phyloP scores from a whole-genome alignment of 2,888 invertebrate species.

The Dorcus parallelipipedus region DNA sequence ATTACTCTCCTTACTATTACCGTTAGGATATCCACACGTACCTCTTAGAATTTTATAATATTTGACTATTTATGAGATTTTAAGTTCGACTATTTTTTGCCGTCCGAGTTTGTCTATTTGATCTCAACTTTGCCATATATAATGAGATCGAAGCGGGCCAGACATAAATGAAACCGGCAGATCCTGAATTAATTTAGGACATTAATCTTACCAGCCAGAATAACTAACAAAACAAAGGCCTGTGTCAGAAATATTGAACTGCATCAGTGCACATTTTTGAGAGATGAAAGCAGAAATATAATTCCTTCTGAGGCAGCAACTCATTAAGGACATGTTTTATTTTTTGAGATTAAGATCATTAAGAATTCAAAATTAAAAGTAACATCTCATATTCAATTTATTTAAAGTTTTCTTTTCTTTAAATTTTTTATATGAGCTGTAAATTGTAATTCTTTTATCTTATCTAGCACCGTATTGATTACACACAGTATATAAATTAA shows the following conservation, averaged over 20 bases:
- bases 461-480: no score
- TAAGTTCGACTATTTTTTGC: slow-evolving; percentile 3
- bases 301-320: no score
- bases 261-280: slow-evolving; percentile 15
- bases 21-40: neutral
- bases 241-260: slow-evolving; percentile 20
- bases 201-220: slow-evolving; percentile 28
- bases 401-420: no score
- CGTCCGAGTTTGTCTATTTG: slow-evolving; percentile 10
- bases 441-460: no score
- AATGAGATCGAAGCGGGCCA: slow-evolving; percentile 20
- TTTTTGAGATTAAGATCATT: no score
- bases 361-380: no score
- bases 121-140: slow-evolving; percentile 15
- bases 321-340: no score
- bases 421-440: no score
- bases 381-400: no score
- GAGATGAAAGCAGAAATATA: no score
- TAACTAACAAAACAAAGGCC: slow-evolving; percentile 27
- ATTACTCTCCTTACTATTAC: neutral
- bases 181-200: slow-evolving; percentile 29
- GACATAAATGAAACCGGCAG: slow-evolving; percentile 23
- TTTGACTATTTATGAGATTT: slow-evolving; percentile 1
- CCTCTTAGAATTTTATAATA: neutral
- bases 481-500: no score